Conservation (phyloP, 2,888 invertebrate species). For the Eledona agricola region DNA sequence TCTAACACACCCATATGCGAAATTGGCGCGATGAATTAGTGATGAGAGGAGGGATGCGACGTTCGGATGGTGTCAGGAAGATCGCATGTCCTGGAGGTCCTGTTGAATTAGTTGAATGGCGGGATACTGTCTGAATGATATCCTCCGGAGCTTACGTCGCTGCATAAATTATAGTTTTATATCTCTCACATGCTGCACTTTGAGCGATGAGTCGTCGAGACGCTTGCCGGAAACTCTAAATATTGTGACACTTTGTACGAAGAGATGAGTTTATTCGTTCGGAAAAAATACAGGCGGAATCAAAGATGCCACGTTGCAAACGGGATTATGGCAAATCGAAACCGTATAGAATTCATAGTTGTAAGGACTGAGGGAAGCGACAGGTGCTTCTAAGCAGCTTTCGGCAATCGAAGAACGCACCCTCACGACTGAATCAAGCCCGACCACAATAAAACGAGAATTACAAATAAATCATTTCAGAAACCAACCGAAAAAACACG, state of each 20-base stretch:
- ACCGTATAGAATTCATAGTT: slow-evolving; percentile 34
- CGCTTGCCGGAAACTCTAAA: neutral
- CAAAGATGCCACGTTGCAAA: slow-evolving; percentile 35
- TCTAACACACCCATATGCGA: slow-evolving; percentile 27
- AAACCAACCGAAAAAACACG: no score
- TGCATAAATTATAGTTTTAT: slow-evolving; percentile 36
- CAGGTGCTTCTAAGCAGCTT: slow-evolving; percentile 39
- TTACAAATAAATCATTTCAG: no score
- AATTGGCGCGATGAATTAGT: slow-evolving; percentile 30
- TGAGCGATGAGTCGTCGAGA: slow-evolving; percentile 20
- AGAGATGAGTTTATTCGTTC: slow-evolving; percentile 23
- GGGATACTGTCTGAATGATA: slow-evolving; percentile 31
- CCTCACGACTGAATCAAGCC: no score
- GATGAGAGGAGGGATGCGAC: slow-evolving; percentile 19
- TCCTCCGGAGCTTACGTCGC: slow-evolving; percentile 24
- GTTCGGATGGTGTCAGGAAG: slow-evolving; percentile 33
- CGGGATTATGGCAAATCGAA: slow-evolving; percentile 35
- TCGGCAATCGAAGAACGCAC: slow-evolving; percentile 15
- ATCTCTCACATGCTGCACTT: slow-evolving; percentile 27
- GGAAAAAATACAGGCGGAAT: slow-evolving; percentile 24
- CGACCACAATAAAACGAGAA: no score
- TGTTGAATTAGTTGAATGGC: slow-evolving; percentile 37
- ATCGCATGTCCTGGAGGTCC: slow-evolving; percentile 33
- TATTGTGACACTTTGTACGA: slow-evolving; percentile 16
- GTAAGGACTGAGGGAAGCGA: slow-evolving; percentile 34